Base-by-base conservation (phyloP, 1,140 invertebrate genomes). In the Drepana arcuata region DNA sequence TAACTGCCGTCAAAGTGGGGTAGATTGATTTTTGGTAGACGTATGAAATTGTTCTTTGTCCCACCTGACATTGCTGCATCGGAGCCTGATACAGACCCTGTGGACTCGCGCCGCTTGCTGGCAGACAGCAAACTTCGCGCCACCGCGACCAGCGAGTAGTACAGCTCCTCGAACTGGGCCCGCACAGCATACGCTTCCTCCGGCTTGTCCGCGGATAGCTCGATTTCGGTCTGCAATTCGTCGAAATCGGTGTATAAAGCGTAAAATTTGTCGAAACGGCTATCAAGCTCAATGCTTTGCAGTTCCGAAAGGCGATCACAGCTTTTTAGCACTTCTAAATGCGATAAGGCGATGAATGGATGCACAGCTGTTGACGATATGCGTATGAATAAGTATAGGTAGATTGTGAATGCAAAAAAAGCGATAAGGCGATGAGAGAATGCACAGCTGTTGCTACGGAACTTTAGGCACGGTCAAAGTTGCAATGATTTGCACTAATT, bases 171-270 rank as follows among this genome's bases (percentile, higher is more conserved):
- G 3, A 48, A 39, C 7, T 35, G 25, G 11, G 31, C 27, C 12
- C 39, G 45, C 14, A 14, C 38, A 1, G 21, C 5, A 13, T 34
- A 45, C 6, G 30, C 34, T 15, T 25, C 42, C 12, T 34, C 38
- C 14, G 34, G n/a, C 9, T 24, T 16, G 23, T 42, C 39, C 12
- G 34, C 23, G 9, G 38, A 10, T 7, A 38, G 7, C 39, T 48
- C 45, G 25, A 48, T 38, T 15, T 48, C 45, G 1, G 38, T 45
- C 31, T 49, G 41, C 36, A 48, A 43, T 35, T 39, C 31, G 10
- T 49, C 47, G 21, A 43, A 49, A 2, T 9, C 28, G 1, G 9
- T 14, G 18, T 40, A 49, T 43, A 49, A 35, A 14, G 23, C 27
- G 36, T 39, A 35, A 11, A 43, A 43, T 43, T 43, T 43, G 7